Base-by-base conservation (phyloP, 2,797 vertebrate species). In the Lithobates pipiens region DNA sequence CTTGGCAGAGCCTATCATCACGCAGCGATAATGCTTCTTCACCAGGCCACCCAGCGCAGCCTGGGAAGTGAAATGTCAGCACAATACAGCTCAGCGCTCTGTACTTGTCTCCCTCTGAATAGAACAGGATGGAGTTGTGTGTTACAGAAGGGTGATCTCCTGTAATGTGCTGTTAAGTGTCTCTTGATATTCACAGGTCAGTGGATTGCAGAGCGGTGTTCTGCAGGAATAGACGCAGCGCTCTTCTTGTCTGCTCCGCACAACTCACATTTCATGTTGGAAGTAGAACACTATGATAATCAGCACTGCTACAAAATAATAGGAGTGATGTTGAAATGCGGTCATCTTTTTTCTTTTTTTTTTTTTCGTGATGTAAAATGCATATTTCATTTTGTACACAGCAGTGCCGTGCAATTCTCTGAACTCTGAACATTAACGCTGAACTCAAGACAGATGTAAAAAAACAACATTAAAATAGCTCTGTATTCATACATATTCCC, bases 151-250 rank as follows among this genome's bases (percentile, higher is more conserved):
- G 21, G 69, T 25, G 70, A 63, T 74, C 70, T 27, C 32, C 68
- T 82, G 80, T 65, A 82, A 82, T 82, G 70, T 63, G 54, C 34
- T 73, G 70, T 44, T 73, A 82, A 82, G 69, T 63, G 80, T 73
- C 80, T 65, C 70, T 44, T 34, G 50, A 82, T 65, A 63, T 73
- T 81, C 70, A 74, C 69, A 74, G 69, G 36, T 42, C 80, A 74
- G 50, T 82, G 69, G 16, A 34, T 81, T 80, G 44, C 16, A 73
- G 79, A 81, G 71, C 39, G 36, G 36, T 74, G n/a, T 21, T 65
- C n/a, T 65, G 36, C 25, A 21, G 80, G 46, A 82, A 82, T 82
- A 63, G 32, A 75, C 67, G 71, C 70, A 44, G 54, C 54, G 63
- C 50, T 61, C 50, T 57, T n/a, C 46, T 34, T 63, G n/a, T 42